These are phyloP conservation scores for Mallateleia sp. DNA, from an alignment of 2,888 invertebrate species.

Conservation along the genomic window DNA sequence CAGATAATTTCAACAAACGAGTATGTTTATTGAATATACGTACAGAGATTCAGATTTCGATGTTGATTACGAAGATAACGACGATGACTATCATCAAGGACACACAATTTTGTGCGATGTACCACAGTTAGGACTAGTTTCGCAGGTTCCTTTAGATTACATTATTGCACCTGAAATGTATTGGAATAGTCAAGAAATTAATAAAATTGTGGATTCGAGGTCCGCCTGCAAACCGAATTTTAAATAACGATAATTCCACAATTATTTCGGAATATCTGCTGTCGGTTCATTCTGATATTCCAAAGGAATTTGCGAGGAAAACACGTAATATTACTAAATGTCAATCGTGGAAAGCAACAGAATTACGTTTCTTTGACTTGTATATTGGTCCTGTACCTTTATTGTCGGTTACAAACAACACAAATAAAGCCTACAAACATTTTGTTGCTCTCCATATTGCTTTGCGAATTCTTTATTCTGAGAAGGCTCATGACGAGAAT, in stretches of 20 bases:
- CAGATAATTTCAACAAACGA: no score
- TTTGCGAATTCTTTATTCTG: background rate
- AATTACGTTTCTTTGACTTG: background rate
- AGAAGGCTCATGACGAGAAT: background rate
- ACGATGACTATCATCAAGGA: conserved; percentile 58
- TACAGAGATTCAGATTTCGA: conserved; percentile 58
- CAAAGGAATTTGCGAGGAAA: background rate
- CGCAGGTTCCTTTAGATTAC: conserved; percentile 65
- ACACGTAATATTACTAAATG: background rate
- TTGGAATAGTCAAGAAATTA: conserved; percentile 37
- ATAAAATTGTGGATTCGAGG: background rate
- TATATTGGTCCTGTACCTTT: background rate
- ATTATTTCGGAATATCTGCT: background rate
- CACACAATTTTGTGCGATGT: background rate
- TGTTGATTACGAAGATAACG: background rate
- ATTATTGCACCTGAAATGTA: conserved; percentile 60
- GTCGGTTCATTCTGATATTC: background rate
- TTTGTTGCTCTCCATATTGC: background rate
- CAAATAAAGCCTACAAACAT: background rate
- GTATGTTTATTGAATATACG: no score
- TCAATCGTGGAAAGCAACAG: background rate
- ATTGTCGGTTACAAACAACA: no score
- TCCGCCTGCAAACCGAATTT: background rate
- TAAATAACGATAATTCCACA: background rate
- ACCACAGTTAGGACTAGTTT: conserved; percentile 38